Evolutionary conservation across 1,140 invertebrate species (phyloP).

Genomic region (Papilio machaon): DNA sequence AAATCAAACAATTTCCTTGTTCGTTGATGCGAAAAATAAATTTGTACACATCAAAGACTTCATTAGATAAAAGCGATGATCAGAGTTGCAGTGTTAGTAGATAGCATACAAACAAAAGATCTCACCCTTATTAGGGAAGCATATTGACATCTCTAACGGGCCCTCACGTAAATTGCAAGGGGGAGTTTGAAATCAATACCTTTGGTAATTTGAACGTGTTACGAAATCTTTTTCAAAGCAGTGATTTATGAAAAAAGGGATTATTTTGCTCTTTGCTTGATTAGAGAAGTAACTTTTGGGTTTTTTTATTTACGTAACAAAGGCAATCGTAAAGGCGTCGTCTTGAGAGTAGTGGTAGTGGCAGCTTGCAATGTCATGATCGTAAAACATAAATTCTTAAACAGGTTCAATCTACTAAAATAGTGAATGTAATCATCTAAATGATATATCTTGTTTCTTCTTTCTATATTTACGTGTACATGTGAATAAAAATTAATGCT

Average conservation of each 20-base stretch:
- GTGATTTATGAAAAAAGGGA: conserved; percentile 34
- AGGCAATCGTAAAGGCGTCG: neutral
- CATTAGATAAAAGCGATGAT: conserved; percentile 38
- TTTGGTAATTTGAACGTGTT: conserved; percentile 68
- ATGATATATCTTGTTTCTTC: no score
- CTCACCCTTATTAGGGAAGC: conserved; percentile 45
- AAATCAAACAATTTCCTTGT: conserved; percentile 29
- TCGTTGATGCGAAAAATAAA: conserved; percentile 31
- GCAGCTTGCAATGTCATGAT: neutral
- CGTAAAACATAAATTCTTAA: neutral
- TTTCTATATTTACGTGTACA: no score
- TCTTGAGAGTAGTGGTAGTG: neutral
- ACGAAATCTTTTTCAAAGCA: conserved; percentile 50
- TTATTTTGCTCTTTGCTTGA: conserved; percentile 6
- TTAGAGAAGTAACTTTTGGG: neutral
- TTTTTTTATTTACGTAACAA: neutral
- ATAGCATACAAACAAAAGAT: conserved; percentile 45
- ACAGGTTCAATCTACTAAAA: neutral
- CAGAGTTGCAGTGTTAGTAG: conserved; percentile 14
- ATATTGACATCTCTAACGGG: conserved; percentile 48
- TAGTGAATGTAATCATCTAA: no score
- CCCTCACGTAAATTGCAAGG: conserved; percentile 45
- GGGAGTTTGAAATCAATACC: conserved; percentile 67
- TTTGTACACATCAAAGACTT: conserved; percentile 39
- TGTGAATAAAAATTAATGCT: no score